A percentile compares a stretch with the other conserved stretches of the same genome.
Evolutionary conservation across 2,888 invertebrate species (phyloP).

Genomic region (Leucania comma): DNA sequence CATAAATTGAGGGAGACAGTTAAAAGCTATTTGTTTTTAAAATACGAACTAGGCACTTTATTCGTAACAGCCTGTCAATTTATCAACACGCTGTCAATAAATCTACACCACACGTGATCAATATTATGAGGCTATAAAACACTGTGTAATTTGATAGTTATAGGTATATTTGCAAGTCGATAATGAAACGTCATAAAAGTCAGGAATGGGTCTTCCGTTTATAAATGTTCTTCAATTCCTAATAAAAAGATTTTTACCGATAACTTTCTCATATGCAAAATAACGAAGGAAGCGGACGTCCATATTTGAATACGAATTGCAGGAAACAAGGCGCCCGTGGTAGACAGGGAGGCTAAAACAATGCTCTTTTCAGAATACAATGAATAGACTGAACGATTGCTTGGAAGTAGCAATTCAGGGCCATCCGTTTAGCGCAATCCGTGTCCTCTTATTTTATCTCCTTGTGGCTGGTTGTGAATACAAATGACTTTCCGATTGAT

Average conservation of each 20-base stretch:
- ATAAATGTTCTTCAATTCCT: constrained; percentile 69
- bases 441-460: constrained; percentile 59
- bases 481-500: constrained; percentile 45
- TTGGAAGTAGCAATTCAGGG: constrained; percentile 54
- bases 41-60: constrained; percentile 1
- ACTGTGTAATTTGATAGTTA: constrained; percentile 47
- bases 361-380: constrained; percentile 72
- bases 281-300: constrained; percentile 87
- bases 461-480: constrained; percentile 48
- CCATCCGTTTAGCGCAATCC: constrained; percentile 51
- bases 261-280: constrained; percentile 82
- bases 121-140: constrained; percentile 53
- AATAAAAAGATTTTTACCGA: constrained; percentile 69
- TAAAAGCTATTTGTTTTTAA: constrained; percentile 18
- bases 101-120: constrained; percentile 44
- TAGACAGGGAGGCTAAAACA: constrained; percentile 75
- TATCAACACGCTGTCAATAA: constrained; percentile 40
- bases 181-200: constrained; percentile 55
- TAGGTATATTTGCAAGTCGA: constrained; percentile 37
- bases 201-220: constrained; percentile 76
- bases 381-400: constrained; percentile 62
- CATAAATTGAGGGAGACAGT: not conserved
- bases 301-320: constrained; percentile 77
- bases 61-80: constrained; percentile 17
- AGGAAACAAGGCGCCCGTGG: constrained; percentile 79